phyloP scores from a whole-genome alignment of 2,797 vertebrate species.

The Leptodactylus fallax region DNA sequence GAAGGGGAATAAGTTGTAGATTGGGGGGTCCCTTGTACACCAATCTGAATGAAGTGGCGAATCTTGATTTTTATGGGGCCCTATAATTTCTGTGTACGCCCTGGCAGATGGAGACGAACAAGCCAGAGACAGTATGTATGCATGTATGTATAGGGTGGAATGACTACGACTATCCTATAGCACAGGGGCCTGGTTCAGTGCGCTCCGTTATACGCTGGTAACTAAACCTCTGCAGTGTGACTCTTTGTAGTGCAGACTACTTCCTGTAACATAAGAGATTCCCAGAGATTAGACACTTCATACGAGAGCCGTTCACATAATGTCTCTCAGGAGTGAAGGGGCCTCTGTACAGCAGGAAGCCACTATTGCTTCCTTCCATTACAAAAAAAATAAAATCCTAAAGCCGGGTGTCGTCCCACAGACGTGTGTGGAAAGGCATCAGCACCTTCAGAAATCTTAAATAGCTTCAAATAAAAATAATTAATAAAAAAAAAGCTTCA shows the following conservation, averaged over 20 bases:
- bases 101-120: not conserved
- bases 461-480: conserved; percentile 73
- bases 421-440: conserved; percentile 72
- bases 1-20: too few relatives aligned
- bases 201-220: conserved; percentile 19
- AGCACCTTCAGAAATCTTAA: conserved; percentile 85
- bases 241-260: conserved; percentile 1
- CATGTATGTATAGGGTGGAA: too few relatives aligned
- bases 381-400: conserved; percentile 41
- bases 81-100: too few relatives aligned
- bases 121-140: too few relatives aligned
- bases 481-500: conserved; percentile 68
- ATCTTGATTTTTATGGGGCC: too few relatives aligned
- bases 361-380: conserved; percentile 36
- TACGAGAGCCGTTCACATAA: conserved; percentile 3
- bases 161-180: too few relatives aligned
- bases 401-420: conserved; percentile 35
- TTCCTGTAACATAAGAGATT: conserved; percentile 29
- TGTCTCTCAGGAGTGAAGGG: conserved; percentile 41
- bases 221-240: conserved; percentile 16
- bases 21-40: too few relatives aligned
- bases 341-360: conserved; percentile 46
- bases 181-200: conserved; percentile 16
- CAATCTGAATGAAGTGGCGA: too few relatives aligned
- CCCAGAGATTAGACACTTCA: conserved; percentile 27